phyloP scores from a whole-genome alignment of 2,888 invertebrate genomes.

The Polylopha cassiicola region DNA sequence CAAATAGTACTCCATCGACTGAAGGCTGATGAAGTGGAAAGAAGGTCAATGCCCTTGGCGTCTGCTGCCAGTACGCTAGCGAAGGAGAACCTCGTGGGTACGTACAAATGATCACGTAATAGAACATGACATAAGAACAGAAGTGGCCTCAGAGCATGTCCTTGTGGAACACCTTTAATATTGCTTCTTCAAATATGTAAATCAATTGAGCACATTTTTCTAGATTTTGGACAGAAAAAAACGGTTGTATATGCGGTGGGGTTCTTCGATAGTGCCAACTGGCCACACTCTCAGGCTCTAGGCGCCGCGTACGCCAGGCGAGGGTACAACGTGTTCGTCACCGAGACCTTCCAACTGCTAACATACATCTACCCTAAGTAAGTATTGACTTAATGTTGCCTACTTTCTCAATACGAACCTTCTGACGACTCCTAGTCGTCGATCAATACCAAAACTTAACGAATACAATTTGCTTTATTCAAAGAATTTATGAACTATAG shows the following conservation, averaged over 20 bases:
- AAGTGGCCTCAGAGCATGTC: too few relatives aligned
- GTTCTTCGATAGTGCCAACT: constrained; percentile 51
- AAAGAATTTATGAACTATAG: too few relatives aligned
- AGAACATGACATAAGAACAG: too few relatives aligned
- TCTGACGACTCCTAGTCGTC: too few relatives aligned
- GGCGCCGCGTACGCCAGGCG: constrained; percentile 50
- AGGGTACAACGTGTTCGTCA: constrained; percentile 62
- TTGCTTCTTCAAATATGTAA: too few relatives aligned
- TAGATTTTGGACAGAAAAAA: constrained; percentile 59
- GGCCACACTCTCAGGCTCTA: constrained; percentile 50
- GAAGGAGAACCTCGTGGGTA: constrained; percentile 51
- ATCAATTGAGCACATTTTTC: too few relatives aligned
- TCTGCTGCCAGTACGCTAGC: constrained; percentile 44
- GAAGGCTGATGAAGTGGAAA: constrained; percentile 33
- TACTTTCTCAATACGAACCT: too few relatives aligned
- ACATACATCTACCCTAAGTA: constrained; percentile 65
- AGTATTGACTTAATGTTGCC: constrained; percentile 36
- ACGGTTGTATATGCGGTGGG: constrained; percentile 59
- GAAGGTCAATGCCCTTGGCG: constrained; percentile 40
- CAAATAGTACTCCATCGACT: constrained; percentile 44
- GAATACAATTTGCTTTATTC: too few relatives aligned
- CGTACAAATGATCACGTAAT: too few relatives aligned
- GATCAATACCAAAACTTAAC: too few relatives aligned
- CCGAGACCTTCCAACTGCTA: constrained; percentile 54
- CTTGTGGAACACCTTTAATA: too few relatives aligned